These are phyloP conservation scores for Salarias fasciatus DNA, from an alignment of 2,797 vertebrate species.

Conservation along the genomic window DNA sequence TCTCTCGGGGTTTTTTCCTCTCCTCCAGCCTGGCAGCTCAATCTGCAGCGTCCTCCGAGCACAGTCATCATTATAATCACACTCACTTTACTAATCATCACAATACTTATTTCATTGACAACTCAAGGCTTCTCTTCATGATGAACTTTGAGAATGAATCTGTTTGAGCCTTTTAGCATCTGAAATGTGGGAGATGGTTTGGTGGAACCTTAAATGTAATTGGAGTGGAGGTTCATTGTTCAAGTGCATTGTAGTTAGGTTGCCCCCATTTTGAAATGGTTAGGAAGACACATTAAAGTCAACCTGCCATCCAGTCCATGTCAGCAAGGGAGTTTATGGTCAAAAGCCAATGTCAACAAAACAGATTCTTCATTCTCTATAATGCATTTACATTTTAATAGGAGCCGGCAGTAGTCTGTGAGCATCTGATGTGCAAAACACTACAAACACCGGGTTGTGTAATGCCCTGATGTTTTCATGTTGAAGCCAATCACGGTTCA, in stretches of 20 bases:
- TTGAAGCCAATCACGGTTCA: background rate
- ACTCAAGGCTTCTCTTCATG: background rate
- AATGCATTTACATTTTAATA: background rate
- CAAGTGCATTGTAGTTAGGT: too few relatives aligned
- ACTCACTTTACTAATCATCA: background rate
- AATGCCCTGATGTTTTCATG: background rate
- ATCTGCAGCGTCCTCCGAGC: too few relatives aligned
- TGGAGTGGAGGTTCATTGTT: too few relatives aligned
- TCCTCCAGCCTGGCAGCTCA: too few relatives aligned
- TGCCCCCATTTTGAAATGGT: too few relatives aligned
- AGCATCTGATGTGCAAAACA: background rate
- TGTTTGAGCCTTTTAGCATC: too few relatives aligned
- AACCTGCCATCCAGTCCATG: background rate
- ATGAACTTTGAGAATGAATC: background rate
- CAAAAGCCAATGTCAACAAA: background rate
- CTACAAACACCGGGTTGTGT: background rate
- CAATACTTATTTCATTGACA: background rate
- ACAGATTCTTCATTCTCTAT: background rate
- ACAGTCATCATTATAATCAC: background rate
- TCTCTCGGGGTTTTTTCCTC: too few relatives aligned
- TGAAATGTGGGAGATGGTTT: too few relatives aligned
- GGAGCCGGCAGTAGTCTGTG: background rate
- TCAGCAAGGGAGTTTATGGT: background rate
- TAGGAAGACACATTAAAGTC: background rate
- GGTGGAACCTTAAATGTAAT: too few relatives aligned